Conservation (phyloP, 1,140 invertebrate species). For the Drosophila trapezifrons region DNA sequence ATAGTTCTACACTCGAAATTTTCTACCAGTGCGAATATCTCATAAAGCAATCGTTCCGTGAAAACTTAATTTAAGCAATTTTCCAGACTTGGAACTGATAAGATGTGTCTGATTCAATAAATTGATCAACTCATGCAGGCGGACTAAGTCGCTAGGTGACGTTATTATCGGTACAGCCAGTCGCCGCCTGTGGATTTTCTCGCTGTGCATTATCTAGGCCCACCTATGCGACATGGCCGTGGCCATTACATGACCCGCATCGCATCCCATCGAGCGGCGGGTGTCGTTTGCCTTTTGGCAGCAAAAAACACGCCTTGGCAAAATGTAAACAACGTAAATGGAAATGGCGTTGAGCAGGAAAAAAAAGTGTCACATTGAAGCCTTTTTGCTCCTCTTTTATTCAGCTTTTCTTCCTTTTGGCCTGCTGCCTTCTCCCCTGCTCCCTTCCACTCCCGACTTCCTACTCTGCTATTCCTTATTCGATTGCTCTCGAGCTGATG, state of each 20-base stretch:
- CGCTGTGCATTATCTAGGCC: constrained; percentile 46
- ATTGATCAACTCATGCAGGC: constrained; percentile 18
- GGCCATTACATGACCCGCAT: constrained; percentile 70
- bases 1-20: too few relatives aligned
- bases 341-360: constrained; percentile 62
- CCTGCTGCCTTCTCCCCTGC: background rate
- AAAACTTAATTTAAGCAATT: constrained; percentile 38
- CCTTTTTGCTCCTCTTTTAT: constrained; percentile 57
- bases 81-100: background rate
- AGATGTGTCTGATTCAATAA: constrained; percentile 39
- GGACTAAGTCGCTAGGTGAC: constrained; percentile 15
- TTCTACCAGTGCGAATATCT: constrained; percentile 21
- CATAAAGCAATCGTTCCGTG: background rate
- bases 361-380: constrained; percentile 64
- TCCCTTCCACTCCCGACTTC: background rate
- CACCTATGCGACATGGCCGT: constrained; percentile 61
- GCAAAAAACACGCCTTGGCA: constrained; percentile 46
- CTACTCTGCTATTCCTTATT: constrained; percentile 32
- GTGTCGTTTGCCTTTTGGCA: constrained; percentile 79
- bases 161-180: constrained; percentile 24
- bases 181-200: constrained; percentile 38
- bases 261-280: constrained; percentile 69
- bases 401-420: constrained; percentile 22
- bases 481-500: constrained; percentile 36
- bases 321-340: constrained; percentile 81